Conservation (phyloP, 1,140 invertebrate species). For the Ridgeia piscesae region DNA sequence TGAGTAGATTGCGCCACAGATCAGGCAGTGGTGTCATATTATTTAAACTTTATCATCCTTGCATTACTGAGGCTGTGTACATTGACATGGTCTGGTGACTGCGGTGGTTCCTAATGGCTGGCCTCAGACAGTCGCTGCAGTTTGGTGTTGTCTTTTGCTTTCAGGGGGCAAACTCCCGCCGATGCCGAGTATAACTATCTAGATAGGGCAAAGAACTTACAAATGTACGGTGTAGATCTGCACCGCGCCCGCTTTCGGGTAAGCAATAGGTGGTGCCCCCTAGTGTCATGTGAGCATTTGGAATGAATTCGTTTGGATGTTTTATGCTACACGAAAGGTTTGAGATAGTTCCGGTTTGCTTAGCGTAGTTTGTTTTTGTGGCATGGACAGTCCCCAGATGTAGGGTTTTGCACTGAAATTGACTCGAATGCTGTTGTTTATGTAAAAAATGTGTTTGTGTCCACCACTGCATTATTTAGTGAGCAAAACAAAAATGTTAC, state of each 20-base stretch:
- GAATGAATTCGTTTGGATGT: neutral
- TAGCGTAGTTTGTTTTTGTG: neutral
- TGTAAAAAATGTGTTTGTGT: neutral
- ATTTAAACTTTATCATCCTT: too few relatives aligned
- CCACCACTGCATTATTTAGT: neutral
- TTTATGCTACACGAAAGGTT: neutral
- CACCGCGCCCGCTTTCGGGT: conserved; percentile 73
- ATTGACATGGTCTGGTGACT: neutral
- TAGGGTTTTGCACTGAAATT: neutral
- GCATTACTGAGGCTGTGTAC: neutral
- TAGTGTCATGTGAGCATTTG: neutral
- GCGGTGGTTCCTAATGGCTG: neutral
- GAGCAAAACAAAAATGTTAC: neutral
- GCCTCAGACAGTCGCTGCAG: neutral
- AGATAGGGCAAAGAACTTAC: conserved; percentile 92
- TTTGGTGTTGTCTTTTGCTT: conserved; percentile 35
- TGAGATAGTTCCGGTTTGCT: neutral
- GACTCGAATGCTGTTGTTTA: neutral
- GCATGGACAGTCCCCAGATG: neutral
- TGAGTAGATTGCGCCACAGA: neutral
- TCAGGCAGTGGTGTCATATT: too few relatives aligned
- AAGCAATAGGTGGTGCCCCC: conserved; percentile 6
- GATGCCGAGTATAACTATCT: conserved; percentile 92
- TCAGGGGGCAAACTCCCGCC: conserved; percentile 85
- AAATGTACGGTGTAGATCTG: conserved; percentile 93